These are phyloP conservation scores for Eulemur albifrons DNA, from an alignment of 2,797 vertebrate genomes.

Conservation along the genomic window DNA sequence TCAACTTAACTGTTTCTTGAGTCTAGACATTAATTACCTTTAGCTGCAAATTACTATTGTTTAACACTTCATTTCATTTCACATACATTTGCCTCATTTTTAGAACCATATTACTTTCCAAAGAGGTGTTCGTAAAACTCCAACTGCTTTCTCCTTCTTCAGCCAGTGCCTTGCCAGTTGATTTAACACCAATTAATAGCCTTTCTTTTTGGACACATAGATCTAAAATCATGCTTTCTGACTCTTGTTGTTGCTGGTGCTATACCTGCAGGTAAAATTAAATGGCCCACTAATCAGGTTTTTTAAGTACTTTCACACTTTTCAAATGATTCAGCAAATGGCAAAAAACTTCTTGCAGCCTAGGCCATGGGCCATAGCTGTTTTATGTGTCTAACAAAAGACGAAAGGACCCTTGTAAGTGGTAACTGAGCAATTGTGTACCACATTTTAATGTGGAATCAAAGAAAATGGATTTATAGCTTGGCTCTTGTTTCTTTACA, in stretches of 20 bases:
- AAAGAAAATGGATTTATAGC: background rate
- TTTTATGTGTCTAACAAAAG: background rate
- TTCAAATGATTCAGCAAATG: slow-evolving; percentile 43
- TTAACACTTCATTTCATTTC: background rate
- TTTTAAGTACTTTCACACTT: slow-evolving; percentile 44
- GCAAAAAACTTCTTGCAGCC: background rate
- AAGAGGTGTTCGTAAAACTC: background rate
- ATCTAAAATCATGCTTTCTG: background rate
- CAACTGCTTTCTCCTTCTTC: background rate
- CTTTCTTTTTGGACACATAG: background rate
- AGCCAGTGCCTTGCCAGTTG: background rate
- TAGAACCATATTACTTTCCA: background rate
- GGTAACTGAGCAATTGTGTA: background rate
- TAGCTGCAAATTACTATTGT: background rate
- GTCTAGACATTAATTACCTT: slow-evolving; percentile 52
- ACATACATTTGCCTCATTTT: background rate
- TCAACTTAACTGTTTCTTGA: background rate
- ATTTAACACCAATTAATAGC: background rate
- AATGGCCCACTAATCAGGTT: background rate
- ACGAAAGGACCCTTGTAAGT: background rate
- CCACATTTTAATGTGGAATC: background rate
- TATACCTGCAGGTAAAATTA: slow-evolving; percentile 9
- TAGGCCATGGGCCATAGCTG: background rate
- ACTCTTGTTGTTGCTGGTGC: background rate
- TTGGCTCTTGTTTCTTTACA: background rate